Conservation (phyloP, 2,797 vertebrate species). For the Chrosomus eos region DNA sequence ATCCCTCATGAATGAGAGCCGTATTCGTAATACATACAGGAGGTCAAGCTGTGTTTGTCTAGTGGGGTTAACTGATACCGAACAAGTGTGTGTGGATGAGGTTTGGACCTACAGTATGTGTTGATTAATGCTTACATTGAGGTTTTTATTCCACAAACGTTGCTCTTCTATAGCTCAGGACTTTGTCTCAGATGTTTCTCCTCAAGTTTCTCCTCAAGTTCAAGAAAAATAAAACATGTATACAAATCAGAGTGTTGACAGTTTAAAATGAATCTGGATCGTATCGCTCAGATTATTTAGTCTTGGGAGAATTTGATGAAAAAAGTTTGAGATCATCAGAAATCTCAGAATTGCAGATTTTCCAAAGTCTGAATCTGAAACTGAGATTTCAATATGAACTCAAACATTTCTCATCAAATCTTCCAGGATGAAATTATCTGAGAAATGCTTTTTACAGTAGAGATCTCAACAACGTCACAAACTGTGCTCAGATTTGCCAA, state of each 20-base stretch:
- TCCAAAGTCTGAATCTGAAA: too few species aligned
- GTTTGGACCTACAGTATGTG: slow-evolving; percentile 8
- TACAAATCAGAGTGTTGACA: background rate
- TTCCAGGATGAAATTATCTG: background rate
- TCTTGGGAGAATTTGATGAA: background rate
- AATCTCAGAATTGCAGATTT: background rate
- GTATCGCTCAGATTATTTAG: background rate
- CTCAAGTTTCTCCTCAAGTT: background rate
- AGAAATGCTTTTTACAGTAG: background rate
- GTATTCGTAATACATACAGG: slow-evolving; percentile 40
- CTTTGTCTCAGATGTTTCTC: background rate
- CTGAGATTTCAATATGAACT: background rate
- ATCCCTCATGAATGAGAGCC: slow-evolving; percentile 39
- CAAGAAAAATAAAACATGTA: background rate
- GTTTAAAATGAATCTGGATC: background rate
- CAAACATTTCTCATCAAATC: background rate
- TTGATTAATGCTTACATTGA: background rate
- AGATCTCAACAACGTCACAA: background rate
- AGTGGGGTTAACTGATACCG: slow-evolving; percentile 25
- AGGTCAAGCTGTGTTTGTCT: slow-evolving; percentile 58
- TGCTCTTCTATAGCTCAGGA: background rate
- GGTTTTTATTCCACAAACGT: background rate
- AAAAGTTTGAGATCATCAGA: background rate
- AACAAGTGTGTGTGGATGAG: background rate
- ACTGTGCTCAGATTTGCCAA: background rate